Percentiles rank a stretch among this genome's conserved stretches.
Conservation (phyloP, 2,113 vertebrate genomes). For the Scophthalmus maximus region DNA sequence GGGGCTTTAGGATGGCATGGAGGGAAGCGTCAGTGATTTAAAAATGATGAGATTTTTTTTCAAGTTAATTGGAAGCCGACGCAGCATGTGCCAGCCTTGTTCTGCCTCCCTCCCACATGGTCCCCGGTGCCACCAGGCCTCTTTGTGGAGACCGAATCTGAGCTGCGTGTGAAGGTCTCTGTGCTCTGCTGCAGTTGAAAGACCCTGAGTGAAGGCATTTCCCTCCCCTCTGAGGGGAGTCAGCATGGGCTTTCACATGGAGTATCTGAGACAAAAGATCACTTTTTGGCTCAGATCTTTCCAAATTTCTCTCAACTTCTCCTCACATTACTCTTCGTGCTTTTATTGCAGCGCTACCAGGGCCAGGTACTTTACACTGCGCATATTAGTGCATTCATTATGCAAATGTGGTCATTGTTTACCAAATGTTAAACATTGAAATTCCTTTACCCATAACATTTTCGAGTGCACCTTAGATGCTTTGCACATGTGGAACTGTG, state of each 20-base stretch:
- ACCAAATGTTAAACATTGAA: no score
- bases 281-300: constrained; percentile 2
- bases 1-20: constrained; percentile 12
- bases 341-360: not conserved
- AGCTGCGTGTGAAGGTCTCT: constrained; percentile 34
- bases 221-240: constrained; percentile 15
- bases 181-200: constrained; percentile 51
- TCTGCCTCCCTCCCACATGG: constrained; percentile 36
- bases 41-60: constrained; percentile 37
- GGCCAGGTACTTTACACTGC: not conserved
- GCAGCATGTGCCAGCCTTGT: constrained; percentile 47
- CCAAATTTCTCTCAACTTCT: constrained; percentile 4
- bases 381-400: not conserved
- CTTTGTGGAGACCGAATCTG: constrained; percentile 39
- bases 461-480: no score
- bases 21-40: constrained; percentile 43
- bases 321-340: not conserved
- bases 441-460: no score
- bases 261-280: constrained; percentile 8
- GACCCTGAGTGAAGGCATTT: constrained; percentile 34
- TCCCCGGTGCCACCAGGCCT: constrained; percentile 22
- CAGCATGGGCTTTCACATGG: constrained; percentile 25
- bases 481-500: no score
- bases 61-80: constrained; percentile 59
- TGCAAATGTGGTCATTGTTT: not conserved